Percentiles rank a stretch among this genome's conserved stretches.
These are phyloP conservation scores for Drosophila dives DNA, from an alignment of 2,888 invertebrate species.

Conservation along the genomic window DNA sequence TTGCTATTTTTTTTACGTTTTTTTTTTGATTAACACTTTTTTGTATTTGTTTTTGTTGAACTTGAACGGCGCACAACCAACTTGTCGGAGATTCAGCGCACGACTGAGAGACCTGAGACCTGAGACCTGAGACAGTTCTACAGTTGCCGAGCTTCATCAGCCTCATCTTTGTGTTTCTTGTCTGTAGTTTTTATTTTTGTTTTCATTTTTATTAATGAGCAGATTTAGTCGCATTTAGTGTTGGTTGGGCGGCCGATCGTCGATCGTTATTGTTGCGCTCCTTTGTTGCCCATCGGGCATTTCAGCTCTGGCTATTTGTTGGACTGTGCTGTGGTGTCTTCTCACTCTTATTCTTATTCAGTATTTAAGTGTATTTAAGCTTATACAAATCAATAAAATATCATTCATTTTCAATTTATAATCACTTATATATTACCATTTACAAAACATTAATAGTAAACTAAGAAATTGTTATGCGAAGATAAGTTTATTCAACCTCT, in stretches of 20 bases:
- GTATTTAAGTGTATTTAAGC: background rate
- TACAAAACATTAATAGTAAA: background rate
- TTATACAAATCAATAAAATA: background rate
- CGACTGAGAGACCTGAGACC: slow-evolving; percentile 60
- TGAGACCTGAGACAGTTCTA: slow-evolving; percentile 25
- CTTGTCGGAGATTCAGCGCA: slow-evolving; percentile 64
- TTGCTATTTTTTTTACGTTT: slow-evolving; percentile 22
- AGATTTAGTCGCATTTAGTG: slow-evolving; percentile 42
- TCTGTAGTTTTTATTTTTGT: slow-evolving; percentile 22
- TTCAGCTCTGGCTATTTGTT: background rate
- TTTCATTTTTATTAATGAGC: slow-evolving; percentile 68
- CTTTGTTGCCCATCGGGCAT: background rate
- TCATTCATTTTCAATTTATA: background rate
- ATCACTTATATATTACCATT: background rate
- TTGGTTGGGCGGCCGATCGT: slow-evolving; percentile 32
- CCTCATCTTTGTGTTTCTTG: slow-evolving; percentile 21
- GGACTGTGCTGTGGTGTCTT: background rate
- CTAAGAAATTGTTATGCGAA: background rate
- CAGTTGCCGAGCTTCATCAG: slow-evolving; percentile 31
- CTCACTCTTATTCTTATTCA: background rate
- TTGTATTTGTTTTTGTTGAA: slow-evolving; percentile 4
- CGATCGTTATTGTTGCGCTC: slow-evolving; percentile 34
- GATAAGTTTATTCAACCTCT: background rate
- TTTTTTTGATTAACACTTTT: slow-evolving; percentile 61
- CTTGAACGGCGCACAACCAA: slow-evolving; percentile 50